Percentiles rank a stretch among this genome's conserved stretches.
Evolutionary conservation across 2,797 vertebrate genomes (phyloP).

Genomic region (Hapalemur alaotrensis): DNA sequence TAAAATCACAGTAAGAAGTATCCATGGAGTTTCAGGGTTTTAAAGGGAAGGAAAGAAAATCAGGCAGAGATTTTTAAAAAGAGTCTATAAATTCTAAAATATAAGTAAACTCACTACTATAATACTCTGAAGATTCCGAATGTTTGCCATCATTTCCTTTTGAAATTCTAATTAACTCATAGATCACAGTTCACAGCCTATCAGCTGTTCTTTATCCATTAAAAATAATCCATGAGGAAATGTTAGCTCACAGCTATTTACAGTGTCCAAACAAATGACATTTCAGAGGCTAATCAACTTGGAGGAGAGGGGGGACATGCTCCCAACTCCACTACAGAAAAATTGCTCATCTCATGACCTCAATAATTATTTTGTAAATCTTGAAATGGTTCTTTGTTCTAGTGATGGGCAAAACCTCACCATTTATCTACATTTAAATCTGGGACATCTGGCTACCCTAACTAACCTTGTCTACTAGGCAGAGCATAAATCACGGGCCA

Average conservation of each 20-base stretch:
- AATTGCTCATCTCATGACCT: neutral
- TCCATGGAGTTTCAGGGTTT: neutral
- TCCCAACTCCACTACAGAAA: neutral
- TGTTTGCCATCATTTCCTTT: neutral
- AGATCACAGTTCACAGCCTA: neutral
- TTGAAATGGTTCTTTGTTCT: neutral
- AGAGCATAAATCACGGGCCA: conserved; percentile 19
- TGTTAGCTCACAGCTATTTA: neutral
- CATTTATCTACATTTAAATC: neutral
- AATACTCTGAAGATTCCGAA: neutral
- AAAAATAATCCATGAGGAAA: neutral
- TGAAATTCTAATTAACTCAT: neutral
- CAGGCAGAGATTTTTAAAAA: neutral
- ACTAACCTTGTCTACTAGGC: neutral
- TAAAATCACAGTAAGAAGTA: neutral
- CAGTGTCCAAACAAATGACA: neutral
- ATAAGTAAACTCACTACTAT: neutral
- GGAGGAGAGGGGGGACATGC: neutral
- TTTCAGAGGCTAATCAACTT: neutral
- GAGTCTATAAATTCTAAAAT: neutral
- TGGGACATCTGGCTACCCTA: conserved; percentile 13
- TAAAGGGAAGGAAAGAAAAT: neutral
- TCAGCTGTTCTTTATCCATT: neutral
- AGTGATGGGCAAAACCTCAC: neutral
- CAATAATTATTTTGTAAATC: neutral